Evolutionary conservation across 1,140 invertebrate species (phyloP).

Genomic region (Plectus sambesii): DNA sequence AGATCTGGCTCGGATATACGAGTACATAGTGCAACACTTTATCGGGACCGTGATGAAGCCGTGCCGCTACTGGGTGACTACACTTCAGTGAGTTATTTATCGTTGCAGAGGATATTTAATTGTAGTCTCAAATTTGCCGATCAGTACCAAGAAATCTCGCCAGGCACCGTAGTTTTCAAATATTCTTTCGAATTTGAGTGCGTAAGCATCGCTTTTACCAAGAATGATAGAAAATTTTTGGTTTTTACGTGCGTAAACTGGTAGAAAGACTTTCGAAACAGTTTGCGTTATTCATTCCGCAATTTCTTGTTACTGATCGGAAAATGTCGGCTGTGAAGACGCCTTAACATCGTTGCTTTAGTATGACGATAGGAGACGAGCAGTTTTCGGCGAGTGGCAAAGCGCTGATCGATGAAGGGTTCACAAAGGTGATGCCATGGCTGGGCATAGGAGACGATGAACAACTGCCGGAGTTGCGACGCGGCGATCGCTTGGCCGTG

Average conservation of each 20-base stretch:
- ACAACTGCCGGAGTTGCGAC: conserved; percentile 61
- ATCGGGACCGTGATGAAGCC: conserved; percentile 65
- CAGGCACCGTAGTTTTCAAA: too few species aligned
- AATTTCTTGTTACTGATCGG: too few species aligned
- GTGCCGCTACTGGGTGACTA: conserved; percentile 37
- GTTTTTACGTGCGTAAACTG: too few species aligned
- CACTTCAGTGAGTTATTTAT: conserved; percentile 24
- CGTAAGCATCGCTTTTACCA: too few species aligned
- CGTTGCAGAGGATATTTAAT: too few species aligned
- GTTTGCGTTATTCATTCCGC: too few species aligned
- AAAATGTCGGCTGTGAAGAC: too few species aligned
- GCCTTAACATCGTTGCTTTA: conserved; percentile 17
- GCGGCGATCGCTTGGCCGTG: conserved; percentile 57
- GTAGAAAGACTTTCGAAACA: too few species aligned
- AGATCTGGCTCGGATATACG: conserved; percentile 61
- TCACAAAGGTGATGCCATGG: conserved; percentile 83
- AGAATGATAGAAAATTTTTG: too few species aligned
- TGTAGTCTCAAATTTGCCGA: too few species aligned
- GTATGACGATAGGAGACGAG: conserved; percentile 62
- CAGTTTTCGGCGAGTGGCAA: conserved; percentile 72
- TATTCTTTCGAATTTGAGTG: too few species aligned
- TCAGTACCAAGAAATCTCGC: too few species aligned
- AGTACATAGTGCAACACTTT: conserved; percentile 92
- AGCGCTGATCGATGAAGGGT: conserved; percentile 76
- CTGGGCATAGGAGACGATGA: conserved; percentile 72